Evolutionary conservation across 64 coral and sea anemone species (phyloP).

Genomic region (Orbicella faveolata): DNA sequence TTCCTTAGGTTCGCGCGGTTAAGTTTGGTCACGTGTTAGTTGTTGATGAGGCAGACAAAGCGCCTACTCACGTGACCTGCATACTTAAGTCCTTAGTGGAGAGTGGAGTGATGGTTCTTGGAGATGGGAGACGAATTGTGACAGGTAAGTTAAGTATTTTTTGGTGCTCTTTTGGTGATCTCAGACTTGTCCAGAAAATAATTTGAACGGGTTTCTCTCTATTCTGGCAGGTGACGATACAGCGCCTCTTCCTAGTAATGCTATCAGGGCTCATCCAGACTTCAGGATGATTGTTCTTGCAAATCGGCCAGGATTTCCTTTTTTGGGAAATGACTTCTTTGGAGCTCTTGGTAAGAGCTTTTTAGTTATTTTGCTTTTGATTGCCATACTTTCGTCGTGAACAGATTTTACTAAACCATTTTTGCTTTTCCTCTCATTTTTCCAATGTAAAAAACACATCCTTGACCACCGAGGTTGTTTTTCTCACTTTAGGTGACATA

Average conservation of each 20-base stretch:
- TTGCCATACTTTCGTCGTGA: background rate
- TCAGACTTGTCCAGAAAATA: background rate
- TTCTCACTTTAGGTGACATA: slow-evolving; percentile 71
- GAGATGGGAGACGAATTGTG: slow-evolving; percentile 93
- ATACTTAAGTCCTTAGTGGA: slow-evolving; percentile 95
- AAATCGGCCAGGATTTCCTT: slow-evolving; percentile 97
- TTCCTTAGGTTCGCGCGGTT: slow-evolving; percentile 82
- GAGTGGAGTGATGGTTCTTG: slow-evolving; percentile 94
- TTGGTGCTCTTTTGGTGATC: background rate
- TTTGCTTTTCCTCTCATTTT: background rate
- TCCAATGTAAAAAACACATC: background rate
- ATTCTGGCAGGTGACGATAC: slow-evolving; percentile 27
- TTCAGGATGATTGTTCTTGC: slow-evolving; percentile 95
- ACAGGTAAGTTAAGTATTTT: slow-evolving; percentile 51
- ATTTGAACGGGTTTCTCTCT: background rate
- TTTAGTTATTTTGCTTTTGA: background rate
- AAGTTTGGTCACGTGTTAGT: slow-evolving; percentile 97
- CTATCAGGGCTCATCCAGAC: slow-evolving; percentile 81
- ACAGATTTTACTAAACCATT: background rate
- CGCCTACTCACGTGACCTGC: slow-evolving; percentile 94
- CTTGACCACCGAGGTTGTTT: background rate
- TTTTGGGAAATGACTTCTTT: slow-evolving; percentile 98
- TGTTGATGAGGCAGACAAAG: slow-evolving; percentile 97
- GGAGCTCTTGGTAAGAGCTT: slow-evolving; percentile 80
- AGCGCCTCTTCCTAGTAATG: slow-evolving; percentile 51